Evolutionary conservation across 2,797 vertebrate species (phyloP).

Genomic region (Monodelphis domestica): DNA sequence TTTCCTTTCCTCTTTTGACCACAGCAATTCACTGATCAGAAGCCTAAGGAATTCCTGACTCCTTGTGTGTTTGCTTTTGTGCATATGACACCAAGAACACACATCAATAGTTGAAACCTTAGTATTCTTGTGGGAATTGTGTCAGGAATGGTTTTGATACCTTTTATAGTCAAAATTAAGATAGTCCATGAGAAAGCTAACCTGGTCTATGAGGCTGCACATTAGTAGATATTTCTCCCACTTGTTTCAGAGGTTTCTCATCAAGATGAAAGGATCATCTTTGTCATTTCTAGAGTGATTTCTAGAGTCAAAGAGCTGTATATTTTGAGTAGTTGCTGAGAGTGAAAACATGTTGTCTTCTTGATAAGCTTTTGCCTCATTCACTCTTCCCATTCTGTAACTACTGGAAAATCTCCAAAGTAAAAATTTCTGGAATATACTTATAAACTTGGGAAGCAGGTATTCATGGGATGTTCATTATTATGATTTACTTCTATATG

Average conservation of each 20-base stretch:
- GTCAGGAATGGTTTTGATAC: neutral
- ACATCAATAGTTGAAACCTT: neutral
- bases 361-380: neutral
- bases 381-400: neutral
- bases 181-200: neutral
- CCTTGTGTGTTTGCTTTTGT: neutral
- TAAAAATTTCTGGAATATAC: neutral
- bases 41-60: neutral
- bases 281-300: neutral
- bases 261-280: neutral
- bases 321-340: neutral
- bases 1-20: neutral
- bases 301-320: neutral
- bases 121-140: neutral
- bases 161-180: neutral
- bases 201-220: accelerated
- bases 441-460: neutral
- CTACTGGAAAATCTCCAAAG: neutral
- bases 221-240: neutral
- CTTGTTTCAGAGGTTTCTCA: neutral
- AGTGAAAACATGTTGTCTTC: neutral
- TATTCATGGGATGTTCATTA: neutral
- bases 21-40: neutral
- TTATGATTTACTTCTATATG: neutral
- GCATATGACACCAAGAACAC: neutral